Evolutionary conservation across 2,888 invertebrate species (phyloP).

Genomic region (Ochropleura leucogaster): DNA sequence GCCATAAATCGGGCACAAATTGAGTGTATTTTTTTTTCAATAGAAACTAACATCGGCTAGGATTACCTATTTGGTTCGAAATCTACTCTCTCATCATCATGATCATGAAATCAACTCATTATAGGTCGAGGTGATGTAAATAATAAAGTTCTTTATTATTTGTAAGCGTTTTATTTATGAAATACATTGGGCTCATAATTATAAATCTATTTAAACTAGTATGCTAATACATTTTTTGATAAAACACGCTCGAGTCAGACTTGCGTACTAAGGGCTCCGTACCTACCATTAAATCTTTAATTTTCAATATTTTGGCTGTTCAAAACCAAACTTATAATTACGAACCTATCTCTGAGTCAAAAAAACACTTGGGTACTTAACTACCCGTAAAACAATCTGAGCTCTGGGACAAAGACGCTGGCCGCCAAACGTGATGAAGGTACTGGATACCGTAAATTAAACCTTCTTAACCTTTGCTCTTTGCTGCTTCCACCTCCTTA

Average conservation of each 20-base stretch:
- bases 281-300: neutral
- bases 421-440: neutral
- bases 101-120: too few species aligned
- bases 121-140: neutral
- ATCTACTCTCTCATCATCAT: too few species aligned
- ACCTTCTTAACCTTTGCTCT: neutral
- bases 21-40: neutral
- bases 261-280: neutral
- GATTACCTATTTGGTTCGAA: neutral
- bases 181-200: neutral
- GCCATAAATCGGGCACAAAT: too few species aligned
- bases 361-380: neutral
- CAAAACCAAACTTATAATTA: neutral
- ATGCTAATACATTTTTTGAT: neutral
- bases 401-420: neutral
- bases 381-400: neutral
- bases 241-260: neutral
- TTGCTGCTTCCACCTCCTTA: slow-evolving; percentile 51
- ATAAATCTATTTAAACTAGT: slow-evolving; percentile 3
- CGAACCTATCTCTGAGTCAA: neutral
- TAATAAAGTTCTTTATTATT: slow-evolving; percentile 1
- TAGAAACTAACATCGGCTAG: neutral
- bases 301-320: neutral
- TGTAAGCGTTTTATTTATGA: slow-evolving; percentile 9
- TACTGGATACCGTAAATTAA: neutral